Evolutionary conservation across 2,797 vertebrate species (phyloP).

Genomic region (Anguilla anguilla): DNA sequence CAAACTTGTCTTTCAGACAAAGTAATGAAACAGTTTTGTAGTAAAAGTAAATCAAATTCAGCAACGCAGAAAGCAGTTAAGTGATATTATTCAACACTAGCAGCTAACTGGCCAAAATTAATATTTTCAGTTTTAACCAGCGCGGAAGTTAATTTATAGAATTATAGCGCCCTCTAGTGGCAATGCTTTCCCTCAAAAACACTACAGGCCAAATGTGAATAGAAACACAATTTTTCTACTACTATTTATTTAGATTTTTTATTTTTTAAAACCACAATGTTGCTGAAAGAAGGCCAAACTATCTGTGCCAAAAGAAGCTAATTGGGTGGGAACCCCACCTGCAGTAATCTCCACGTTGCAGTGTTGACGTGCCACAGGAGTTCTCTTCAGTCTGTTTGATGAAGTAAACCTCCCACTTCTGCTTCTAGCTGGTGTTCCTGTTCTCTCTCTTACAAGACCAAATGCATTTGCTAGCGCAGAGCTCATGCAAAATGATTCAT

Average conservation of each 20-base stretch:
- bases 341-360: not conserved
- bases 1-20: not conserved
- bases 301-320: not conserved
- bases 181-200: not conserved
- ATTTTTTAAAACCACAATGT: not conserved
- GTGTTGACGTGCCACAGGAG: not conserved
- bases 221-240: not conserved
- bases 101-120: not conserved
- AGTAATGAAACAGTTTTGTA: not conserved
- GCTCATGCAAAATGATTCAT: not conserved
- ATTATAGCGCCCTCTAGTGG: constrained; percentile 8
- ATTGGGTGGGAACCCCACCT: not conserved
- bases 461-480: not conserved
- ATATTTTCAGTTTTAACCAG: not conserved
- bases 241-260: not conserved
- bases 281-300: not conserved
- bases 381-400: not conserved
- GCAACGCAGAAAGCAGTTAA: not conserved
- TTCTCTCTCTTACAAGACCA: not conserved
- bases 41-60: not conserved
- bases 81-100: not conserved
- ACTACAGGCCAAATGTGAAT: not conserved
- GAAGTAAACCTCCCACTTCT: not conserved
- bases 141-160: not conserved
- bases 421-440: not conserved